Evolutionary conservation across 2,888 invertebrate genomes (phyloP).

Genomic region (Acrobasis consociella): DNA sequence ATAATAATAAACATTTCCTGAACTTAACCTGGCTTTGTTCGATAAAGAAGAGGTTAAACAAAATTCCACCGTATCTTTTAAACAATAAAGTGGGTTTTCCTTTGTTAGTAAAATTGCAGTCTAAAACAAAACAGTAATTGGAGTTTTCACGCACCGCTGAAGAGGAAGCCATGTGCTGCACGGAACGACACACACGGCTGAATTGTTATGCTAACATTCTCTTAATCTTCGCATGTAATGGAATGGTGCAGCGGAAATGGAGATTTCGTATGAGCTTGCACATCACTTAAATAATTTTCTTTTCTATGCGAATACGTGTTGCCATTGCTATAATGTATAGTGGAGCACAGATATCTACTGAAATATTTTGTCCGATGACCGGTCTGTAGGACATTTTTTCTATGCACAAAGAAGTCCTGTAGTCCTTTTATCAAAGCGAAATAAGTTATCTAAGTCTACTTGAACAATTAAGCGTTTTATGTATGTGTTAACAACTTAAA

Average conservation of each 20-base stretch:
- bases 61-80: conserved; percentile 28
- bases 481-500: too few species aligned
- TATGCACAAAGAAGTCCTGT: too few species aligned
- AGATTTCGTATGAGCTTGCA: too few species aligned
- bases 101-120: conserved; percentile 29
- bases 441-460: too few species aligned
- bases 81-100: conserved; percentile 36
- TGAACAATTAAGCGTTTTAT: too few species aligned
- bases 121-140: conserved; percentile 50
- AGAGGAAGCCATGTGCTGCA: conserved; percentile 37
- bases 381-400: too few species aligned
- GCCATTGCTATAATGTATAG: too few species aligned
- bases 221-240: background rate
- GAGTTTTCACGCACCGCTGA: conserved; percentile 51
- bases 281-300: too few species aligned
- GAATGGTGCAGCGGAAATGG: background rate
- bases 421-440: too few species aligned
- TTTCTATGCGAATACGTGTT: too few species aligned
- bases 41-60: background rate
- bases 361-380: too few species aligned
- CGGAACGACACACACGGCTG: conserved; percentile 26
- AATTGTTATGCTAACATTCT: background rate
- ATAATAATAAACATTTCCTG: conserved; percentile 49
- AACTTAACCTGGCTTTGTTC: conserved; percentile 33
- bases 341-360: too few species aligned